phyloP scores from a whole-genome alignment of 37 sponge, comb jelly and placozoan species.

The Mnemiopsis leidyi region DNA sequence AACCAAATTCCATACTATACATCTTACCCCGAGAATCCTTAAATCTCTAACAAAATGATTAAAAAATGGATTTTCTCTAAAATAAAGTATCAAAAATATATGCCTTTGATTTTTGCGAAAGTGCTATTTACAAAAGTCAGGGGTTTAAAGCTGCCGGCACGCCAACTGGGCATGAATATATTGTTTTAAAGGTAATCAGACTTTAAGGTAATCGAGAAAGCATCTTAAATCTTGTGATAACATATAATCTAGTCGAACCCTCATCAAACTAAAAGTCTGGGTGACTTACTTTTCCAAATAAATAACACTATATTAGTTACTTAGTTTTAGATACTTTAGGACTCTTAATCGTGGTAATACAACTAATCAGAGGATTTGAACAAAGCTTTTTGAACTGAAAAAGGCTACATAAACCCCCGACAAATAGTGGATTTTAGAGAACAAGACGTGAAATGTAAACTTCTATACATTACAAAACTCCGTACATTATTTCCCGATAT shows the following conservation, averaged over 20 bases:
- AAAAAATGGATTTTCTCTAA: conserved; percentile 8
- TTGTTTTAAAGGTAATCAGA: too few relatives aligned
- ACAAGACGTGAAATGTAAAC: background rate
- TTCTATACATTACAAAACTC: background rate
- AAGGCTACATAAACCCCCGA: background rate
- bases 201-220: too few relatives aligned
- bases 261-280: too few relatives aligned
- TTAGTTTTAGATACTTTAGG: too few relatives aligned
- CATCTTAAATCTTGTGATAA: too few relatives aligned
- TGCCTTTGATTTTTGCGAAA: background rate
- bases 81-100: conserved; percentile 25
- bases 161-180: too few relatives aligned
- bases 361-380: too few relatives aligned
- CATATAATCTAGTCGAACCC: too few relatives aligned
- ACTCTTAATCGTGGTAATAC: too few relatives aligned
- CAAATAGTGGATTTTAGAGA: background rate
- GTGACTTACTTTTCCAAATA: too few relatives aligned
- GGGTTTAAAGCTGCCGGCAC: background rate
- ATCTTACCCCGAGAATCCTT: background rate
- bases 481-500: background rate
- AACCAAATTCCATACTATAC: background rate
- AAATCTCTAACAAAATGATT: conserved; percentile 12
- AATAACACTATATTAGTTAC: too few relatives aligned
- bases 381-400: too few relatives aligned
- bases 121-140: background rate